Evolutionary conservation across 2,888 invertebrate genomes (phyloP).

Genomic region (Lasiommata megera): DNA sequence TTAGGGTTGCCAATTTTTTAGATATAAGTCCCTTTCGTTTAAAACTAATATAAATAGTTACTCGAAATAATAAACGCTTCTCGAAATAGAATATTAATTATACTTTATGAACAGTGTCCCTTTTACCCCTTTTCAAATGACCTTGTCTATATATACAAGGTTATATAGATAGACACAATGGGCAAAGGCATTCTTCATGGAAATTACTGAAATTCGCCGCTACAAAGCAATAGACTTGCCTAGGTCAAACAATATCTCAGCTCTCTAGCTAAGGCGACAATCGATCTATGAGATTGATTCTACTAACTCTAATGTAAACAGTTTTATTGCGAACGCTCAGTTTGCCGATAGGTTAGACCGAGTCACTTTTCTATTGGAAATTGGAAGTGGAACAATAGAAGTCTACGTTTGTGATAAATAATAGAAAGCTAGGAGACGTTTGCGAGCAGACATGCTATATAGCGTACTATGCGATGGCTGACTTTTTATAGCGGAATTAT

Average conservation of each 20-base stretch:
- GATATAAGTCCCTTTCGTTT: no score
- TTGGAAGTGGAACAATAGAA: conserved; percentile 1
- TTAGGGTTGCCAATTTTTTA: no score
- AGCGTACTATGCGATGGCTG: neutral
- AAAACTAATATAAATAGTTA: no score
- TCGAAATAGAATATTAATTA: no score
- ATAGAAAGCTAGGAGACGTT: neutral
- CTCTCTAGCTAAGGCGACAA: conserved; percentile 7
- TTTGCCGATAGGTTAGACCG: neutral
- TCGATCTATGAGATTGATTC: conserved; percentile 9
- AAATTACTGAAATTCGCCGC: neutral
- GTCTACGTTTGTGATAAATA: conserved; percentile 5
- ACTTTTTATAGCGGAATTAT: no score
- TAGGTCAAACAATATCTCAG: neutral
- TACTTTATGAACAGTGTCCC: no score
- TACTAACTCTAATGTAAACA: conserved; percentile 14
- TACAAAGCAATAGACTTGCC: conserved; percentile 6
- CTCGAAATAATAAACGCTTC: no score
- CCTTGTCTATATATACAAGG: no score
- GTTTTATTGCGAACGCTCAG: conserved; percentile 6
- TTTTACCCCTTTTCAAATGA: no score
- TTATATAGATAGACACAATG: neutral
- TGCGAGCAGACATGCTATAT: neutral
- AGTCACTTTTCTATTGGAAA: conserved; percentile 9
- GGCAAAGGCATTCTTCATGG: neutral